Base-by-base conservation (phyloP, 35 echinoderm and acorn worm genomes). In the Ophiothrix spiculata region DNA sequence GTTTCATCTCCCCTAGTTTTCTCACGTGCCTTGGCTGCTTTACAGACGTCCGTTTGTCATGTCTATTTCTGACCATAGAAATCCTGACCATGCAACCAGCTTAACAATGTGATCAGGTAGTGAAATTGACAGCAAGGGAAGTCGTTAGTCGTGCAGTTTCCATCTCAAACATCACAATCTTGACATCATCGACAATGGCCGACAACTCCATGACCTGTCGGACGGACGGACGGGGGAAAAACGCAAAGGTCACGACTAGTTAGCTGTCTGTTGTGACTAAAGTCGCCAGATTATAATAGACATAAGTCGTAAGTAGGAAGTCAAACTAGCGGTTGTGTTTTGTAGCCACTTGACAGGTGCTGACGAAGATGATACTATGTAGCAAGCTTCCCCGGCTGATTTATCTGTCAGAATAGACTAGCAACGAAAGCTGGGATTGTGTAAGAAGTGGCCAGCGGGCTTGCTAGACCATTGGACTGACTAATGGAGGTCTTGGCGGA, bases 361-460 rank as follows among this genome's bases (percentile, higher is more conserved):
- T 69, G 60, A 4, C 60, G 17, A 28, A 25, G 2, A 2, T n/a
- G 23, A 69, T 69, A 69, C 6, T 15, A 28, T 25, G 3, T 6
- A 28, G 60, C 60, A n/a, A 69, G 60, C 17, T 69, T 69, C 60
- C 3, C 42, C 42, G n/a, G n/a, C n/a, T n/a, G n/a, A n/a, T n/a
- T n/a, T n/a, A n/a, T n/a, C n/a, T n/a, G n/a, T n/a, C n/a, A n/a
- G n/a, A n/a, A n/a, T n/a, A n/a, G n/a, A n/a, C n/a, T n/a, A n/a
- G n/a, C n/a, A n/a, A n/a, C n/a, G n/a, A n/a, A n/a, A n/a, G n/a
- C 49, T 85, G 60, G 36, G 84, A 86, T 86, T 86, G 77, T 39
- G 31, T 37, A 74, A 74, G 41, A 86, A 74, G 35, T 77, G 38
- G 84, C 84, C 40, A 77, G 39, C 84, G 40, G 39, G 84, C 69